Evolutionary conservation across 2,888 invertebrate species (phyloP), one percentile per base, ranked within the genome.

Genomic region (Plebejus argus): DNA sequence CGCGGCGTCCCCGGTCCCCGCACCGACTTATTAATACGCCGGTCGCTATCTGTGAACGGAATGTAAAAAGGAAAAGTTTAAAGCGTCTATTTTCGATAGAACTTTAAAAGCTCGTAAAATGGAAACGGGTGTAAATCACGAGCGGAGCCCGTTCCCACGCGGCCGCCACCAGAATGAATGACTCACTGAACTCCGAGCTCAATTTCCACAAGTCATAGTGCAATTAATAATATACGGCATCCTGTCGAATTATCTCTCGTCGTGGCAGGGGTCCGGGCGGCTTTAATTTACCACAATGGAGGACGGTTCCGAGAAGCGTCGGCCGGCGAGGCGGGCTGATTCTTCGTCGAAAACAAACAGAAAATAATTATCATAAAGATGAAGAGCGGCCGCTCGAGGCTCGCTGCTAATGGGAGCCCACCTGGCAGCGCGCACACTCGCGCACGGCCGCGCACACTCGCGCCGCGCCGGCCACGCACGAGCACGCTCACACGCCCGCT

Each of bases 281-380:
- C 92, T 93, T 92, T 93, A 93, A 93, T 93, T 93, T 92, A 93
- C 93, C 93, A 94, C 94, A 93, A 93, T 93, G 92, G 93, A 92
- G 90, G 91, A 90, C 87, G 90, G 90, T 93, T 94, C 93, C 88
- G 91, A 92, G 93, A 93, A 94, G 89, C 91, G 91, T 88, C 87
- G 90, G 83, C 78, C 89, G 88, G 90, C 89, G 90, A 91, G 91
- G 92, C 92, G 92, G 91, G 89, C 89, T 92, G 93, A 92, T 92
- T 91, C 92, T 90, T 91, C 90, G 91, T 91, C 92, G 93, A 94
- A 94, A 94, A 94, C 94, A 93, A 94, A 94, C 93, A 94, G 91
- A 92, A 93, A 94, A 93, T 94, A 93, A 94, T 94, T 94, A 94
- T 93, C 93, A 93, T 93, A 93, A 94, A 93, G 93, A 94, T 93